phyloP scores from a whole-genome alignment of 2,797 vertebrate genomes.

The Pangasius djambal region DNA sequence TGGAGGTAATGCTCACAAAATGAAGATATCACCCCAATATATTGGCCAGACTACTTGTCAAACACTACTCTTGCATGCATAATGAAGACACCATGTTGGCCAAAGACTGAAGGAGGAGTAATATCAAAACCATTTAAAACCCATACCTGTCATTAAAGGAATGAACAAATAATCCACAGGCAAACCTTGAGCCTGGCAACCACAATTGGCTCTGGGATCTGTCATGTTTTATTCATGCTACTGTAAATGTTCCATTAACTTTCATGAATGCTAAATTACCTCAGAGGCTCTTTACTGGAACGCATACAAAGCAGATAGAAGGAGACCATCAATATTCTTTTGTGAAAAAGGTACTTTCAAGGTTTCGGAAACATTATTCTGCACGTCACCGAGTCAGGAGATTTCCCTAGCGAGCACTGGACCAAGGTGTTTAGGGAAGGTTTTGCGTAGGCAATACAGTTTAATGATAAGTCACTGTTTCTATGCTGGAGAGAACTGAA shows the following conservation, averaged over 20 bases:
- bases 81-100: background rate
- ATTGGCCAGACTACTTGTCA: background rate
- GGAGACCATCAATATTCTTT: conserved; percentile 9
- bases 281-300: conserved; percentile 8
- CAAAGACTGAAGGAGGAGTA: background rate
- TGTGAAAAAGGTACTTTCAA: conserved; percentile 12
- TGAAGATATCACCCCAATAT: background rate
- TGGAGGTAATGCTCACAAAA: background rate
- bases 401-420: conserved; percentile 27
- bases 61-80: background rate
- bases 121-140: conserved; percentile 2
- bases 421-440: conserved; percentile 7
- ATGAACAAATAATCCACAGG: background rate
- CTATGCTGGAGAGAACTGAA: background rate
- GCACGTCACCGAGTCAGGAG: conserved; percentile 8
- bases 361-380: conserved; percentile 11
- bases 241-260: conserved; percentile 39
- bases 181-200: conserved; percentile 14
- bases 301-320: conserved; percentile 23
- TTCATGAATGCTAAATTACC: conserved; percentile 14
- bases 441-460: conserved; percentile 1
- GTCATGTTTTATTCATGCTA: conserved; percentile 47
- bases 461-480: background rate
- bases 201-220: conserved; percentile 1
- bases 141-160: background rate